These are phyloP conservation scores for Leistus spinibarbis DNA, from an alignment of 2,888 invertebrate genomes.

Conservation along the genomic window DNA sequence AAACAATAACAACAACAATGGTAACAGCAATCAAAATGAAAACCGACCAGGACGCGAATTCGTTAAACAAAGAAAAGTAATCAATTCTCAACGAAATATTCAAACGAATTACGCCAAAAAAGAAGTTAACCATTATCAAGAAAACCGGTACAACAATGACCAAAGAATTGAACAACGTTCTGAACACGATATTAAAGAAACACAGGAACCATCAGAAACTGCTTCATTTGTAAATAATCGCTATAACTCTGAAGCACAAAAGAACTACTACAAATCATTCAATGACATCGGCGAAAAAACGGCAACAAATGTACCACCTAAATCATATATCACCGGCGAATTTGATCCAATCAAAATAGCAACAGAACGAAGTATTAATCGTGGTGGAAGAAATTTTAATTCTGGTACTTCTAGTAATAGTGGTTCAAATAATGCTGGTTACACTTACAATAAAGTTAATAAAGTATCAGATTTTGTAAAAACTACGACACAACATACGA, in stretches of 20 bases:
- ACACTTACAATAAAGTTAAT: conserved; percentile 2
- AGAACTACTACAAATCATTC: conserved; percentile 23
- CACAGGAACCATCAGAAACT: conserved; percentile 76
- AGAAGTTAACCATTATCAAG: conserved; percentile 51
- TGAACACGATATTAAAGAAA: conserved; percentile 57
- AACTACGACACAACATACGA: conserved; percentile 37
- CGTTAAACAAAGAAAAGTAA: conserved; percentile 47
- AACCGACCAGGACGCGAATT: conserved; percentile 49
- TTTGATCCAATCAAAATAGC: conserved; percentile 5
- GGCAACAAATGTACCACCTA: neutral
- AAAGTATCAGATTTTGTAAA: conserved; percentile 20
- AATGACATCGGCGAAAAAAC: conserved; percentile 22
- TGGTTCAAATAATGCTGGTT: neutral
- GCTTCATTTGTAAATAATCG: conserved; percentile 71
- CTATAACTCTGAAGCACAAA: conserved; percentile 30
- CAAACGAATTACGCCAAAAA: conserved; percentile 59
- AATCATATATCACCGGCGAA: neutral
- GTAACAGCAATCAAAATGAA: conserved; percentile 31
- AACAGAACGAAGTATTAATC: conserved; percentile 14
- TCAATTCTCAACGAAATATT: conserved; percentile 51
- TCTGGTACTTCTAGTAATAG: neutral
- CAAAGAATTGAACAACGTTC: neutral
- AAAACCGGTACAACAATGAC: conserved; percentile 51
- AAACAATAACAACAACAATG: neutral
- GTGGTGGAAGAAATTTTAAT: conserved; percentile 19